phyloP scores from a whole-genome alignment of 2,797 vertebrate genomes.

The Spheniscus humboldti region DNA sequence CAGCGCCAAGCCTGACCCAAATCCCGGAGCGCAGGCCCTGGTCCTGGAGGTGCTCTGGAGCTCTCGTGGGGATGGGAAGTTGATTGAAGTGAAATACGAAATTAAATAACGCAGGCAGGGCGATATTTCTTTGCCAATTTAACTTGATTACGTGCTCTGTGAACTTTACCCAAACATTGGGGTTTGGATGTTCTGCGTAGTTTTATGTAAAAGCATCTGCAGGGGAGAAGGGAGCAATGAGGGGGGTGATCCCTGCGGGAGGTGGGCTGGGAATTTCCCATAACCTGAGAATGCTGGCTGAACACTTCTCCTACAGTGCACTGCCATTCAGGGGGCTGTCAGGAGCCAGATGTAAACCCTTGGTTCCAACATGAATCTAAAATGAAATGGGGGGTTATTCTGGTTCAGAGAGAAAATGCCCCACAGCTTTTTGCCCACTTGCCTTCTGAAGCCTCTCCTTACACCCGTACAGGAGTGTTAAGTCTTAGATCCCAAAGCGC shows the following conservation, averaged over 20 bases:
- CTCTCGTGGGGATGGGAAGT: fast-evolving
- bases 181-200: not conserved
- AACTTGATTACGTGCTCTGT: fast-evolving
- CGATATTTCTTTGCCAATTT: fast-evolving
- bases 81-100: fast-evolving
- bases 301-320: fast-evolving
- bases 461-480: fast-evolving
- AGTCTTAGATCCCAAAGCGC: not conserved
- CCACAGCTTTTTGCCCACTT: not conserved
- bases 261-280: not conserved
- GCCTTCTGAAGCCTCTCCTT: not conserved
- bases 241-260: not conserved
- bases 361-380: not conserved
- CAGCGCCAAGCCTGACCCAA: not conserved
- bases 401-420: not conserved
- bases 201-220: not conserved
- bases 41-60: not conserved
- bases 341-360: not conserved
- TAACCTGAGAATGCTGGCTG: not conserved
- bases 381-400: fast-evolving
- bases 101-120: not conserved
- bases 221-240: not conserved
- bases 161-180: fast-evolving
- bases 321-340: fast-evolving
- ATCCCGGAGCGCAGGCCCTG: not conserved